phyloP scores from a whole-genome alignment of 2,888 invertebrate species.

The Pinctada fucata region DNA sequence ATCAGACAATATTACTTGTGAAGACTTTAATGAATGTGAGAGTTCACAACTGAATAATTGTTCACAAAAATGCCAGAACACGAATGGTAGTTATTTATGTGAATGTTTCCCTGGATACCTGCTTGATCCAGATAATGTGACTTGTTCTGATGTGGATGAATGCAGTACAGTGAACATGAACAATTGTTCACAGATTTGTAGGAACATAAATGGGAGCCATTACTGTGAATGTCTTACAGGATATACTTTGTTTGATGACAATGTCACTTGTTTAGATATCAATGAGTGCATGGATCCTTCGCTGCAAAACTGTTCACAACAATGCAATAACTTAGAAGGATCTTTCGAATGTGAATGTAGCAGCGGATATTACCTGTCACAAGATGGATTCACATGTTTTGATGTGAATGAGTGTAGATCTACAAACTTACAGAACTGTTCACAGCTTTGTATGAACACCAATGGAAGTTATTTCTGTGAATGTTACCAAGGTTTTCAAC shows the following conservation, averaged over 20 bases:
- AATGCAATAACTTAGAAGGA: slow-evolving; percentile 14
- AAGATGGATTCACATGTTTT: slow-evolving; percentile 2
- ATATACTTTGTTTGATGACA: neutral
- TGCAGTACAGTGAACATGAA: neutral
- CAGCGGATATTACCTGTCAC: neutral
- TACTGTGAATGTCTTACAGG: neutral
- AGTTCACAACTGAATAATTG: slow-evolving; percentile 1
- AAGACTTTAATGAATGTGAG: slow-evolving; percentile 16
- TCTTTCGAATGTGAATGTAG: slow-evolving; percentile 12
- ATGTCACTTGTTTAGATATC: neutral
- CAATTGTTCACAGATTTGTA: slow-evolving; percentile 13
- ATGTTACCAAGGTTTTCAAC: slow-evolving; percentile 14
- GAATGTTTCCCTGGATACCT: neutral
- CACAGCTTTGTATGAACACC: slow-evolving; percentile 18
- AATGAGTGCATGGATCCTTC: neutral
- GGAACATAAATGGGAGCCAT: neutral
- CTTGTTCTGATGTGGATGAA: slow-evolving; percentile 23
- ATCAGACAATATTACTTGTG: neutral
- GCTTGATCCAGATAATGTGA: neutral
- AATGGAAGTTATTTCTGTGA: slow-evolving; percentile 21
- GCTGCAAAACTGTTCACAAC: slow-evolving; percentile 16
- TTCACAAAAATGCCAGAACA: slow-evolving; percentile 9
- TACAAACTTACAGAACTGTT: slow-evolving; percentile 14
- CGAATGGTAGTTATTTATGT: slow-evolving; percentile 9
- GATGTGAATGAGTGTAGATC: slow-evolving; percentile 23